A percentile compares a stretch with the other conserved stretches of the same genome.
These are phyloP conservation scores for Troglohyphantes excavatus DNA, from an alignment of 2,888 invertebrate genomes.

Conservation along the genomic window DNA sequence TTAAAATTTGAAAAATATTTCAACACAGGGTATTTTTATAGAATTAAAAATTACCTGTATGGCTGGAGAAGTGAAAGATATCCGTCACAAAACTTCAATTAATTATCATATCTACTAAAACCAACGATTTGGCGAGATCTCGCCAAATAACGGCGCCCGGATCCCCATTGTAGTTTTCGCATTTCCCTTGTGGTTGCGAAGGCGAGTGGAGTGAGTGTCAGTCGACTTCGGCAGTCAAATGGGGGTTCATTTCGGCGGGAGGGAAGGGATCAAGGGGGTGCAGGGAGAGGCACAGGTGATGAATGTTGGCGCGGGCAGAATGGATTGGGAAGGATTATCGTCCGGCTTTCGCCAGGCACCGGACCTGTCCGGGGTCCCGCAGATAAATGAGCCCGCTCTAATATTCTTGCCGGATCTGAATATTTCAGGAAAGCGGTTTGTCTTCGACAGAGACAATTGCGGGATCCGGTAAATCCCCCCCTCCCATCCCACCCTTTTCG, in stretches of 20 bases:
- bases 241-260: not conserved
- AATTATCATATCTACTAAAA: no score
- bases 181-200: conserved; percentile 65
- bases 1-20: no score
- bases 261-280: not conserved
- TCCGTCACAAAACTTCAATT: no score
- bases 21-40: no score
- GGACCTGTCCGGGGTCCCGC: conserved; percentile 54
- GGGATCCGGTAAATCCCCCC: not conserved
- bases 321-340: conserved; percentile 77
- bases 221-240: conserved; percentile 55
- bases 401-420: conserved; percentile 72
- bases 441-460: conserved; percentile 57
- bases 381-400: conserved; percentile 72
- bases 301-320: conserved; percentile 55
- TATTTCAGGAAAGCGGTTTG: conserved; percentile 67
- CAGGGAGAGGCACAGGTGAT: conserved; percentile 55
- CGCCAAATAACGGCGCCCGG: conserved; percentile 18
- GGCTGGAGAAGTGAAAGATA: no score
- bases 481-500: not conserved
- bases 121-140: no score
- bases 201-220: no score
- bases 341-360: conserved; percentile 35
- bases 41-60: no score
- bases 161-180: conserved; percentile 11